Evolutionary conservation across 2,113 vertebrate species (phyloP), one percentile per base, ranked within the genome.

Genomic region (Cathartes aura): DNA sequence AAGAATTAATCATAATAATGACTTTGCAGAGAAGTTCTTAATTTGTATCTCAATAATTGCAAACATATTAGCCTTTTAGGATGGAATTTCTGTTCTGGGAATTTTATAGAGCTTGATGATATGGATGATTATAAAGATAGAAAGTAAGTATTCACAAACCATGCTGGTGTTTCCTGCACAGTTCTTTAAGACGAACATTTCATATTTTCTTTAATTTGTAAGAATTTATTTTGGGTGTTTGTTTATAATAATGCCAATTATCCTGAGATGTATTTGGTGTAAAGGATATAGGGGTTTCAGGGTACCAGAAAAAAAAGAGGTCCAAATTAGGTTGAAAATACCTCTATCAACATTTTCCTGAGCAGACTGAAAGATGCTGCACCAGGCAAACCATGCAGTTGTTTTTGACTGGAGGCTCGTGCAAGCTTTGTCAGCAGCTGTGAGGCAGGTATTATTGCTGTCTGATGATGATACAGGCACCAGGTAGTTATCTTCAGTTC

Each of bases 371-470:
- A 66, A 82, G 23, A 30, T n/a, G 6, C 6, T 73, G 3, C 27
- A 15, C 5, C 4, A 62, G 22, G 40, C 2, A 38, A 79, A 22
- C 3, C 7, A 24, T 1, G 2, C 0, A 0, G 6, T 2, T 68
- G 19, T 18, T 58, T 90, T 36, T 32, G 12, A 45, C 17, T 45
- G 27, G 67, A n/a, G 0, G 7, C 3, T 56, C 0, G 1, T 48
- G 18, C 4, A 24, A 52, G 6, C 7, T 80, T 73, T 83, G 30
- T 66, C 45, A 89, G 58, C 21, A 76, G 19, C 11, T 55, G 7
- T 59, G 52, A 43, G 23, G 11, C n/a, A 72, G 38, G 10, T 63
- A 53, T 36, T 70, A 29, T 24, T 30, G 1, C 29, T 62, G 32
- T 72, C 22, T 32, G 8, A 3, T 59, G 22, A 71, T 5, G 3